Base-by-base conservation (phyloP, 2,113 vertebrate genomes). In the Sinocyclocheilus grahami region DNA sequence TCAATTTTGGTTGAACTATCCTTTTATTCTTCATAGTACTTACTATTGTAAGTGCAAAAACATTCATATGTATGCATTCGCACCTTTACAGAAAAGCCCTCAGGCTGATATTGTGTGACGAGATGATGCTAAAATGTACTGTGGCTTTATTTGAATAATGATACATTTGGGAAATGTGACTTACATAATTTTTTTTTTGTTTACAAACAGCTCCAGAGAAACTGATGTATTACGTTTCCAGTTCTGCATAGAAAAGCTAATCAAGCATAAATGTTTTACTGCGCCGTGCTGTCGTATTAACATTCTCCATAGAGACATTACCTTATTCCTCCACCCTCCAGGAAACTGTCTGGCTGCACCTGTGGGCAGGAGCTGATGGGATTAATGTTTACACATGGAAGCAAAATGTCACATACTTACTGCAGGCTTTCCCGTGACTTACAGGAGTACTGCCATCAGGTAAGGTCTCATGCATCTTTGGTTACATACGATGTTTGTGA, bases 171-270 rank as follows among this genome's bases (percentile, higher is more conserved):
- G 72, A 84, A 71, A 62, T 46, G 30, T 51, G 13, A 83, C 62
- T 51, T 62, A 62, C 58, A 69, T 84, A 72, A 78, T 78, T 42
- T 78, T 39, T 39, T 42, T 42, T 71, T 65, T 83, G 82, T 60
- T 24, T 63, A 87, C 82, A 87, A 87, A 78, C 65, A 87, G 22
- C 82, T 78, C 76, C 82, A 78, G n/a, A 76, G 82, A 87, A 78
- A 80, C 69, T 60, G 62, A 48, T 67, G 51, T 24, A 75, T 84
- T 53, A 5, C 12, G 51, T 84, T 84, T 27, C 33, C 69, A 80
- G 77, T 46, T 27, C 69, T 86, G 30, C 65, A 86, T 67, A 76
- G 46, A 76, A 76, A 60, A 78, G 33, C 62, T 78, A 87, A 83
- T 83, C 86, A 78, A 84, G 74, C 27, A 58, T 83, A 75, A 84